Percentiles rank a stretch among this genome's conserved stretches.
Evolutionary conservation across 2,888 invertebrate species (phyloP).

Genomic region (Hirudinaria manillensis): DNA sequence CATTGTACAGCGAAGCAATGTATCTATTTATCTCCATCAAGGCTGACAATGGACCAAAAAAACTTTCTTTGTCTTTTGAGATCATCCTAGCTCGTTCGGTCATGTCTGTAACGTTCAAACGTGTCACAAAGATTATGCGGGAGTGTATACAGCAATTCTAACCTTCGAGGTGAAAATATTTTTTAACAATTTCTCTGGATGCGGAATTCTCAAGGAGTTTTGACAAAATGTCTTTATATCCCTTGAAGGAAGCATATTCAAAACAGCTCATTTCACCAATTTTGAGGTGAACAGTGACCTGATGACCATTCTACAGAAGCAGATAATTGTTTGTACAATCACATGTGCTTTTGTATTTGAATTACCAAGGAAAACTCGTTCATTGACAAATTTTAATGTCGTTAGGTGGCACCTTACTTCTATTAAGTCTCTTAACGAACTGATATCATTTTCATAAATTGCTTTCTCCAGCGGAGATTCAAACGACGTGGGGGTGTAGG

Average conservation of each 20-base stretch:
- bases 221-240: conserved; percentile 36
- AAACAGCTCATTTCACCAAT: conserved; percentile 41
- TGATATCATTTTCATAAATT: conserved; percentile 37
- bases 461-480: conserved; percentile 40
- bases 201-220: conserved; percentile 35
- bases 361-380: neutral
- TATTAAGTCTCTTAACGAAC: conserved; percentile 34
- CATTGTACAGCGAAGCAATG: conserved; percentile 40
- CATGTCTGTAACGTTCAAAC: conserved; percentile 35
- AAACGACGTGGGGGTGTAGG: conserved; percentile 34
- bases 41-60: conserved; percentile 38
- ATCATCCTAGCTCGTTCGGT: conserved; percentile 42
- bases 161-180: conserved; percentile 41
- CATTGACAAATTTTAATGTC: too few relatives aligned
- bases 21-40: conserved; percentile 41
- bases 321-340: neutral
- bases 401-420: neutral
- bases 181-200: conserved; percentile 35
- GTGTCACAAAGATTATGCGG: neutral
- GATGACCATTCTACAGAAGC: conserved; percentile 37
- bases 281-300: conserved; percentile 36
- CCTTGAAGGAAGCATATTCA: conserved; percentile 42
- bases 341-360: neutral
- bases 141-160: neutral
- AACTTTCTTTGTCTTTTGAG: conserved; percentile 39